Conservation (phyloP, 2,113 vertebrate genomes). For the Microtus pennsylvanicus region DNA sequence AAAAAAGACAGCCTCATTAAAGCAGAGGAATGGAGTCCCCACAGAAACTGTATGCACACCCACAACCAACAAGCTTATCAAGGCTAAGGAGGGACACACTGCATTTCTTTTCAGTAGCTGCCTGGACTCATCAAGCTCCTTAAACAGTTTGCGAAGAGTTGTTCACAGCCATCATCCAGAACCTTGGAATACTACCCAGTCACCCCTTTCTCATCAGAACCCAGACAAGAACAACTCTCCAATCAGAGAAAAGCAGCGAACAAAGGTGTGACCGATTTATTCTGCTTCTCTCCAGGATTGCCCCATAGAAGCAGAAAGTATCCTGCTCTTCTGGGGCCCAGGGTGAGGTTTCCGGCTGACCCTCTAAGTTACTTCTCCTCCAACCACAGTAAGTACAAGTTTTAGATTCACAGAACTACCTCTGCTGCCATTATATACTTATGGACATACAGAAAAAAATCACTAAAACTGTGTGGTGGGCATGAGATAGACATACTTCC, state of each 20-base stretch:
- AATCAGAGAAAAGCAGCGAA: not conserved
- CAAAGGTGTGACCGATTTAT: not conserved
- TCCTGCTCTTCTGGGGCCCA: not conserved
- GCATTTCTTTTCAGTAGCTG: not conserved
- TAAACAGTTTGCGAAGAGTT: not conserved
- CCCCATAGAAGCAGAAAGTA: not conserved
- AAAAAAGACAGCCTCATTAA: slow-evolving; percentile 4
- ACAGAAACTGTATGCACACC: not conserved
- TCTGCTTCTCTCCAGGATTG: not conserved
- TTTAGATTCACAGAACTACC: not conserved
- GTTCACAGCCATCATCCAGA: not conserved
- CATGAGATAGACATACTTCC: not conserved
- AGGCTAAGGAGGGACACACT: not conserved
- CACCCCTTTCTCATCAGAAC: not conserved
- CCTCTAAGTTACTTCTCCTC: not conserved
- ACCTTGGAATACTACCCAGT: not conserved
- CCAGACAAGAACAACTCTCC: not conserved
- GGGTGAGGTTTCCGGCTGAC: not conserved
- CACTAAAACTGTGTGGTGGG: not conserved
- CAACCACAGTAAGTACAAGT: not conserved
- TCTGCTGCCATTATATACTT: slow-evolving; percentile 19
- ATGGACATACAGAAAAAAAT: not conserved
- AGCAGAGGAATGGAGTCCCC: not conserved
- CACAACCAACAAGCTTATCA: not conserved
- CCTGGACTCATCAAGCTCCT: not conserved